Conservation (phyloP, 2,888 invertebrate species). For the Lasioglossum calceatum region DNA sequence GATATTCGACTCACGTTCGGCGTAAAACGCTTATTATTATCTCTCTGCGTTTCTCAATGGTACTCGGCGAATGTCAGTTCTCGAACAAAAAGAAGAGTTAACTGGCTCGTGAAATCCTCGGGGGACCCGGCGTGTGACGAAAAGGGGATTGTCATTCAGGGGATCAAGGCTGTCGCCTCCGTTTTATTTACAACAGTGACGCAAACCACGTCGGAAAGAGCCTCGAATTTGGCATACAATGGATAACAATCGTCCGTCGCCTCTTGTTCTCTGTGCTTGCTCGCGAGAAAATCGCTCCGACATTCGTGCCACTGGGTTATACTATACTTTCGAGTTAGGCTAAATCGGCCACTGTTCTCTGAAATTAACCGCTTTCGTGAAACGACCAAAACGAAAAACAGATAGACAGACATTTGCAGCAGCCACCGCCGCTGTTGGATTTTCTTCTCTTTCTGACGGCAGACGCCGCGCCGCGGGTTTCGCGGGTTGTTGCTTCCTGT, state of each 20-base stretch:
- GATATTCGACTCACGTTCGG: neutral
- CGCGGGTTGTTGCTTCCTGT: constrained; percentile 21
- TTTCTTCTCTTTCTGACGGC: neutral
- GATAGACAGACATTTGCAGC: neutral
- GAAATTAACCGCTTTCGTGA: constrained; percentile 35
- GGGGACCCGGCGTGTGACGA: neutral
- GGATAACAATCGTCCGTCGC: neutral
- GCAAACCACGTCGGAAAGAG: constrained; percentile 35
- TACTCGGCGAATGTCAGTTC: neutral
- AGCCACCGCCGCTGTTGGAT: neutral
- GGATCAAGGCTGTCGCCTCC: constrained; percentile 16
- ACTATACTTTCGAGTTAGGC: constrained; percentile 59
- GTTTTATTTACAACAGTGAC: constrained; percentile 42
- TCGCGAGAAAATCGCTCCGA: constrained; percentile 50
- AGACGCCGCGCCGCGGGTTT: neutral
- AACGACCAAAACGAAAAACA: constrained; percentile 25
- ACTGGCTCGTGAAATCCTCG: neutral
- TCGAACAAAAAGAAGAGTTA: neutral
- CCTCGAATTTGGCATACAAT: constrained; percentile 51
- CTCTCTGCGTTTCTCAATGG: neutral
- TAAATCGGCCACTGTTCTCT: constrained; percentile 43
- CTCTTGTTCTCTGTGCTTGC: constrained; percentile 23
- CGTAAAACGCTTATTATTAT: neutral
- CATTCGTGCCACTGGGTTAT: constrained; percentile 65
- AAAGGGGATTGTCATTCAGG: constrained; percentile 25